Evolutionary conservation across 2,888 invertebrate species (phyloP), one percentile per base, ranked within the genome.

Genomic region (Zhuqinia jingwanae): DNA sequence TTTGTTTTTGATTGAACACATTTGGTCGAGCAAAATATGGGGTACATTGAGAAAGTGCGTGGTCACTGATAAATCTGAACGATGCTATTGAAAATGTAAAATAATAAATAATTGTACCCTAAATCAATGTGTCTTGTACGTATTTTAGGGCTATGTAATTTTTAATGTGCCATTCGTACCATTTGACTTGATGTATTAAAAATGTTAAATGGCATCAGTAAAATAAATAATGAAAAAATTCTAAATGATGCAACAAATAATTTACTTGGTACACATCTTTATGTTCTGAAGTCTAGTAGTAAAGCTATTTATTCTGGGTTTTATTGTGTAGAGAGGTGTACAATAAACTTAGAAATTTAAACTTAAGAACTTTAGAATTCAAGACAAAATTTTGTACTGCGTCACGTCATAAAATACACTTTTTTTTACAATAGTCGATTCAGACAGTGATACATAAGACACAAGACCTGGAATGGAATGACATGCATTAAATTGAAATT

Each of bases 391-490:
- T 60, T 81, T 73, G 73, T 81, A 81, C 56, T 81, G 68, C 47
- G 81, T 81, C 81, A 56, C 2, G 60, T 60, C 36, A 58, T 81
- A 81, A 81, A 81, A 80, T 56, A 68, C 65, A 42, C 15, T 10
- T 68, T 45, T 20, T n/a, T 20, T 10, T 56, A 60, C 42, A 80
- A 80, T 25, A 60, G 15, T 60, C 36, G 17, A 15, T 45, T 15
- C n/a, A 47, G 27, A 36, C n/a, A 77, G 27, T 17, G 50, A 65
- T 78, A 63, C 60, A 8, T 36, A 78, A 42, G n/a, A 20, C 11
- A 65, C 25, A 36, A 42, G 17, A 65, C 10, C 17, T 78, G 78
- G 78, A 78, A 78, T 78, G 78, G 63, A n/a, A n/a, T n/a, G n/a
- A n/a, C n/a, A n/a, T n/a, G n/a, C n/a, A n/a, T n/a, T n/a, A n/a